These are phyloP conservation scores for Coenobita brevimanus DNA, from an alignment of 1,140 invertebrate species.

Conservation along the genomic window DNA sequence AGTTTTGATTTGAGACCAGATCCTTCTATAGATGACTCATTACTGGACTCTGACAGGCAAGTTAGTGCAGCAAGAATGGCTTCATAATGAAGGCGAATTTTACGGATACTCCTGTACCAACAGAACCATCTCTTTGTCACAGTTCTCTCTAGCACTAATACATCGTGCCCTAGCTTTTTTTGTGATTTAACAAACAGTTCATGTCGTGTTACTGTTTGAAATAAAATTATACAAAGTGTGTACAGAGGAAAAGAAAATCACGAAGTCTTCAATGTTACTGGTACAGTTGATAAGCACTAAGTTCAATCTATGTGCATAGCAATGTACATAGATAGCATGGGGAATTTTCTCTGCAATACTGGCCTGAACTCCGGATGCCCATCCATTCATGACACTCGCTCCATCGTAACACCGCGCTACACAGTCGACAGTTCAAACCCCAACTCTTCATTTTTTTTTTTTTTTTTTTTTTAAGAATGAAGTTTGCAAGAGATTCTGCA, in stretches of 20 bases:
- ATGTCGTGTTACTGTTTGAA: constrained; percentile 35
- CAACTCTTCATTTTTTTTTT: constrained; percentile 14
- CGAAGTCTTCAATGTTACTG: constrained; percentile 31
- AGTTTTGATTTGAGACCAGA: constrained; percentile 10
- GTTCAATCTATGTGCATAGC: constrained; percentile 34
- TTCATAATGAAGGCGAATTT: constrained; percentile 20
- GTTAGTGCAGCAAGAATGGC: constrained; percentile 32
- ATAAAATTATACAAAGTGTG: constrained; percentile 27
- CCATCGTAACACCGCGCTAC: constrained; percentile 43
- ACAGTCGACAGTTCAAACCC: constrained; percentile 23
- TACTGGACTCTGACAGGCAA: constrained; percentile 13
- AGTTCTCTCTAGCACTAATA: not conserved
- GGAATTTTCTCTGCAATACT: constrained; percentile 27
- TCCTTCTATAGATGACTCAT: constrained; percentile 21
- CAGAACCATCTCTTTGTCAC: constrained; percentile 18
- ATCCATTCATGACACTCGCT: constrained; percentile 31
- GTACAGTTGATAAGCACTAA: constrained; percentile 16
- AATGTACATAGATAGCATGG: constrained; percentile 34
- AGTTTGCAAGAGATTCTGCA: constrained; percentile 26
- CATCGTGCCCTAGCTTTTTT: constrained; percentile 20
- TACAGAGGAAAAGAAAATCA: constrained; percentile 26
- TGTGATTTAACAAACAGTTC: constrained; percentile 33
- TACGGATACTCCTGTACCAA: constrained; percentile 35
- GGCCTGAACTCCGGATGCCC: constrained; percentile 28
- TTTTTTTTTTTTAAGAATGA: too few species aligned